phyloP scores from a whole-genome alignment of 2,113 vertebrate genomes.

The Ictalurus punctatus region DNA sequence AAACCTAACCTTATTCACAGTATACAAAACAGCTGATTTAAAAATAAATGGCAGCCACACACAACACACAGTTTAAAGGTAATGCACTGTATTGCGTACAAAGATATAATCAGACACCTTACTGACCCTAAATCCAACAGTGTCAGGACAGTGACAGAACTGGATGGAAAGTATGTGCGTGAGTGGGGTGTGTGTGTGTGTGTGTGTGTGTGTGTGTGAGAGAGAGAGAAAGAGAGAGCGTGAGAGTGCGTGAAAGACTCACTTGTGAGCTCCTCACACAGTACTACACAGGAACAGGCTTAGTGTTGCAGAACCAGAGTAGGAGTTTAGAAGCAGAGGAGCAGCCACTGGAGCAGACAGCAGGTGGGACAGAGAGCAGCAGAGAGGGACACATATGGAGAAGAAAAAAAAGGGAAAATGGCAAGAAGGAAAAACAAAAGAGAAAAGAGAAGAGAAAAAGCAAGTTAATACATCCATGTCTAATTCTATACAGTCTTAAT shows the following conservation, averaged over 20 bases:
- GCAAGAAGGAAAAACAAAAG: constrained; percentile 32
- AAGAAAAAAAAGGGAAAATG: constrained; percentile 23
- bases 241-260: constrained; percentile 57
- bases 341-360: constrained; percentile 78
- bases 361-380: constrained; percentile 57
- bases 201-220: not conserved
- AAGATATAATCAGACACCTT: not conserved
- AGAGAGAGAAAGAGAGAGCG: too few species aligned
- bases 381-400: constrained; percentile 59
- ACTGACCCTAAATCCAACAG: not conserved
- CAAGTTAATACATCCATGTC: constrained; percentile 68
- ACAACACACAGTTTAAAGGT: not conserved
- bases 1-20: not conserved
- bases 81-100: not conserved
- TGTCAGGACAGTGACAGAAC: not conserved
- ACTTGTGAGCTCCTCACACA: constrained; percentile 74
- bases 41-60: not conserved
- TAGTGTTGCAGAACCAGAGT: constrained; percentile 92
- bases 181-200: not conserved
- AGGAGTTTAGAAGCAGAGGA: constrained; percentile 91
- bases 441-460: constrained; percentile 58
- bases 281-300: constrained; percentile 89
- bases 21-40: not conserved
- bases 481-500: constrained; percentile 50
- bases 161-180: not conserved